These are phyloP conservation scores for Eudyptes chrysolophus DNA, from an alignment of 2,113 vertebrate species.

Conservation along the genomic window DNA sequence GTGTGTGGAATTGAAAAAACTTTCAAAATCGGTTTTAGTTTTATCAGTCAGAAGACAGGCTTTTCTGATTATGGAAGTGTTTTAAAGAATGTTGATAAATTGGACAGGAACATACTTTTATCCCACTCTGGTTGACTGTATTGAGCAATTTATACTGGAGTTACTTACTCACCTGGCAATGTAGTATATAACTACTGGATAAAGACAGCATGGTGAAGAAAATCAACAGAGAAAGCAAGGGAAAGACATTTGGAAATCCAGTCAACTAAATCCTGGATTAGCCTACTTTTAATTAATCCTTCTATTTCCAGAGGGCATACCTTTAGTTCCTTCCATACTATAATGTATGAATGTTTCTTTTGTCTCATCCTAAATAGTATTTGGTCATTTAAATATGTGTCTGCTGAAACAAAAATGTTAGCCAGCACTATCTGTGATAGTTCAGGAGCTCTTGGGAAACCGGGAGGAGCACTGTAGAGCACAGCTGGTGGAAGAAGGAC, in stretches of 20 bases:
- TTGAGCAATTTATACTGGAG: background rate
- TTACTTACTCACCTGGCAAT: background rate
- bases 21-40: background rate
- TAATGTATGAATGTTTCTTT: background rate
- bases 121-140: background rate
- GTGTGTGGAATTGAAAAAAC: background rate
- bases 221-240: conserved; percentile 53
- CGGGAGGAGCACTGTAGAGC: background rate
- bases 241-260: conserved; percentile 51
- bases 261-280: conserved; percentile 64
- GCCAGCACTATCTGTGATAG: background rate
- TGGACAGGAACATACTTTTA: background rate
- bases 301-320: conserved; percentile 49
- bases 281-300: conserved; percentile 60
- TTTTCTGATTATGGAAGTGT: background rate
- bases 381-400: background rate
- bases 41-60: background rate
- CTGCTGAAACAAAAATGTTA: background rate
- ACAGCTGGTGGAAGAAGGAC: background rate
- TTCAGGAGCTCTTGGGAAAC: background rate
- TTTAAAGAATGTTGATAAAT: background rate
- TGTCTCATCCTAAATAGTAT: background rate
- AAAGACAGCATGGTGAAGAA: conserved; percentile 37
- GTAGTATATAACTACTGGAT: background rate
- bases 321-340: conserved; percentile 24